Evolutionary conservation across 2,797 vertebrate genomes (phyloP).

Genomic region (Coranthus polyacanthus): DNA sequence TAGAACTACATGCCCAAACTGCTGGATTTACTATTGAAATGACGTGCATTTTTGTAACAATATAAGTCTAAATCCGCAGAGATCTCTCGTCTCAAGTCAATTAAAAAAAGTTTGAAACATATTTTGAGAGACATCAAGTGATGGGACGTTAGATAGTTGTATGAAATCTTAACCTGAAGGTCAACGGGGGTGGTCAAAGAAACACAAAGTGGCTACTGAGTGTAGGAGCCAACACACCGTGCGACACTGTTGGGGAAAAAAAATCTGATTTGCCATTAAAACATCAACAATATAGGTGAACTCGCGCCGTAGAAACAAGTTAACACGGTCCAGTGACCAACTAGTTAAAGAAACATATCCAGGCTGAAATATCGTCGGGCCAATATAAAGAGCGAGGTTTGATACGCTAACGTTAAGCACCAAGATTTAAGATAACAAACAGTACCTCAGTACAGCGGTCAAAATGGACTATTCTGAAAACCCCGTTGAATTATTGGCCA

Average conservation of each 20-base stretch:
- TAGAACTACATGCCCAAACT: too few relatives aligned
- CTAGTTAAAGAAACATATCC: constrained; percentile 18
- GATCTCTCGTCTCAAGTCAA: too few relatives aligned
- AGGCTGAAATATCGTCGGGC: constrained; percentile 58
- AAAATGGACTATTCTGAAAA: not conserved
- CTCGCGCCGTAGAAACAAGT: not conserved
- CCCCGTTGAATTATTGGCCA: not conserved
- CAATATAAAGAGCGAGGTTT: constrained; percentile 10
- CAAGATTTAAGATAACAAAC: constrained; percentile 11
- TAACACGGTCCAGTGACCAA: not conserved
- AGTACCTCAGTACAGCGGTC: not conserved
- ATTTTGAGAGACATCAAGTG: not conserved
- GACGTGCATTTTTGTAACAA: too few relatives aligned
- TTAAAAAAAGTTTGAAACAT: too few relatives aligned
- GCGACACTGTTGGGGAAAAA: fast-evolving
- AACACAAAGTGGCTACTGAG: not conserved
- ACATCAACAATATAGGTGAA: fast-evolving
- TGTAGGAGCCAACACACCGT: not conserved
- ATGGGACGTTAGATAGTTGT: not conserved
- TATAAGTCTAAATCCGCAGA: not conserved
- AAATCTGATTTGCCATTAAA: fast-evolving
- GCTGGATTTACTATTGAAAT: too few relatives aligned
- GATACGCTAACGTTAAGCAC: constrained; percentile 21
- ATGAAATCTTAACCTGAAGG: constrained; percentile 66
- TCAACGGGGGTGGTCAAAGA: constrained; percentile 50